phyloP scores from a whole-genome alignment of 2,888 invertebrate species.

The Sesia bembeciformis region DNA sequence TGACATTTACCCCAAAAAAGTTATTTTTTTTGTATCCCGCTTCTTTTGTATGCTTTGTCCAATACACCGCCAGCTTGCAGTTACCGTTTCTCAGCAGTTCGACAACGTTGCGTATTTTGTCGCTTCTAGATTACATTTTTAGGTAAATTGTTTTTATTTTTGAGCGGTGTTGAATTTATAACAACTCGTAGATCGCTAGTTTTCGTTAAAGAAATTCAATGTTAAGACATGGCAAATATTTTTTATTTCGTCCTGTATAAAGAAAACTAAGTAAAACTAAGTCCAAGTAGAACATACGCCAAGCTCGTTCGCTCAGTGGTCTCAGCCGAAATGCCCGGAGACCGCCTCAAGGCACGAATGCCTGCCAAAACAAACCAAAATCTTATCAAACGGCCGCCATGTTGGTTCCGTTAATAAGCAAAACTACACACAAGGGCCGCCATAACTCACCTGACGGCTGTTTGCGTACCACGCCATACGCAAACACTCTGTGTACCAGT shows the following conservation, averaged over 20 bases:
- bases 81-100: too few relatives aligned
- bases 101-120: too few relatives aligned
- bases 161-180: too few relatives aligned
- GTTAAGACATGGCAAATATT: constrained; percentile 2
- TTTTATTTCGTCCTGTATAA: constrained; percentile 2
- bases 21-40: too few relatives aligned
- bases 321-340: constrained; percentile 58
- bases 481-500: constrained; percentile 33
- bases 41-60: too few relatives aligned
- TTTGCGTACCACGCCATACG: constrained; percentile 49
- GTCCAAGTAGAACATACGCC: constrained; percentile 29
- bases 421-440: constrained; percentile 62
- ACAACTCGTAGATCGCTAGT: too few relatives aligned
- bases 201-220: too few relatives aligned
- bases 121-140: too few relatives aligned
- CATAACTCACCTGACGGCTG: constrained; percentile 58
- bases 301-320: constrained; percentile 22
- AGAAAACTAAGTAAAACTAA: not conserved
- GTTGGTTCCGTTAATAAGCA: constrained; percentile 69
- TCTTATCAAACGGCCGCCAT: constrained; percentile 68
- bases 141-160: too few relatives aligned
- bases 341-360: constrained; percentile 61
- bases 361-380: constrained; percentile 68
- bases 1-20: too few relatives aligned
- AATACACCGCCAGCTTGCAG: too few relatives aligned